phyloP scores from a whole-genome alignment of 2,113 vertebrate species.

The Catharus fuscescens region DNA sequence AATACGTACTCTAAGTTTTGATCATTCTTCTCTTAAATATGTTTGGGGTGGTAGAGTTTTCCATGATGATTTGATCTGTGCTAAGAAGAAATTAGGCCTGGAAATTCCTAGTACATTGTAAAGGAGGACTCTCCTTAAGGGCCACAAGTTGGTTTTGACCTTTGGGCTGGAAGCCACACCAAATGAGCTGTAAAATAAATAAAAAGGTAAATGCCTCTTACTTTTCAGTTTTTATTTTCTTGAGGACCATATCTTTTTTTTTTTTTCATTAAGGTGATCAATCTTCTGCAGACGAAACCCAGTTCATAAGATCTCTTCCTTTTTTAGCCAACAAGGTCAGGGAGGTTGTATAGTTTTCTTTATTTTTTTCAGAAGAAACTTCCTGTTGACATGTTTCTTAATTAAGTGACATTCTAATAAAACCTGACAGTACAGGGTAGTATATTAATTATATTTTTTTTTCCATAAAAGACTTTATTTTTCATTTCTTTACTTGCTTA shows the following conservation, averaged over 20 bases:
- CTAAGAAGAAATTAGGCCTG: neutral
- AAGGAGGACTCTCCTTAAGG: neutral
- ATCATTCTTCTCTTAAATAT: neutral
- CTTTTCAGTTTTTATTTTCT: neutral
- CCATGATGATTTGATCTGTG: neutral
- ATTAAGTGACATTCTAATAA: neutral
- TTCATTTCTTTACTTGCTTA: neutral
- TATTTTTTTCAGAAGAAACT: neutral
- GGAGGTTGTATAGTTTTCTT: rapidly evolving
- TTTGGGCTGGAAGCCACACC: neutral
- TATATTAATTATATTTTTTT: neutral
- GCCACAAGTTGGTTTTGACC: neutral
- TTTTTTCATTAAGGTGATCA: neutral
- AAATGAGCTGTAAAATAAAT: neutral
- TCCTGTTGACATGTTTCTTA: neutral
- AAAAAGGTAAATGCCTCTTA: neutral
- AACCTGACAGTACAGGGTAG: neutral
- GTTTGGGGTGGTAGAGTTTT: neutral
- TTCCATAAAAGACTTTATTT: neutral
- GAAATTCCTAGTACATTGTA: neutral
- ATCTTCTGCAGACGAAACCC: neutral
- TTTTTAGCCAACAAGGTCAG: neutral
- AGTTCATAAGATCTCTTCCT: neutral
- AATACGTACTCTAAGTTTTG: neutral
- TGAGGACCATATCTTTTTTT: neutral